Evolutionary conservation across 2,113 vertebrate species (phyloP).

Genomic region (Sander lucioperca): DNA sequence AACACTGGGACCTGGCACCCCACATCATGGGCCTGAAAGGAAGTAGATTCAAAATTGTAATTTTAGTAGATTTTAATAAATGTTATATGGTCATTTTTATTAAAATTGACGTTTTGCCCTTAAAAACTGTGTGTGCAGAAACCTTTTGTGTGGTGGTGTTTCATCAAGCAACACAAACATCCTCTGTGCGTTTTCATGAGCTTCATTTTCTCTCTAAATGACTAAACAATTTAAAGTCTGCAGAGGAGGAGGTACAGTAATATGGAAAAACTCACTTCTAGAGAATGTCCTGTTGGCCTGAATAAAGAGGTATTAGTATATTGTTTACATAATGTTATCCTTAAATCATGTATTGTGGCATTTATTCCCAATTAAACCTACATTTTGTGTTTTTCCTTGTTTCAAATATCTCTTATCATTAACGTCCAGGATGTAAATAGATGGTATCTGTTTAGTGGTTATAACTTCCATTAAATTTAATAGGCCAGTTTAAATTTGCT

Average conservation of each 20-base stretch:
- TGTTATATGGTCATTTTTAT: constrained; percentile 88
- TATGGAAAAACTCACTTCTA: not conserved
- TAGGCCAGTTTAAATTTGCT: not conserved
- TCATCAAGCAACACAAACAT: not conserved
- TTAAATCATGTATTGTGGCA: constrained; percentile 14
- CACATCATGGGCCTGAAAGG: constrained; percentile 68
- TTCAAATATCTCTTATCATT: not conserved
- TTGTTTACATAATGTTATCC: constrained; percentile 10
- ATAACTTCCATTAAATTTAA: not conserved
- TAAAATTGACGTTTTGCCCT: constrained; percentile 86
- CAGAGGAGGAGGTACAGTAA: not conserved
- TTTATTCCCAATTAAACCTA: constrained; percentile 11
- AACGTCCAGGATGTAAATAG: not conserved
- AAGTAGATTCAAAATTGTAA: constrained; percentile 81
- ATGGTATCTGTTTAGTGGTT: not conserved
- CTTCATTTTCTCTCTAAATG: not conserved
- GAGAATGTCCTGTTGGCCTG: not conserved
- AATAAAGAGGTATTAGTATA: not conserved
- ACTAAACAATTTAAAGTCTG: not conserved
- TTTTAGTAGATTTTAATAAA: constrained; percentile 89
- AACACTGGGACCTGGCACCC: constrained; percentile 75
- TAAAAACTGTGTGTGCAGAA: constrained; percentile 3
- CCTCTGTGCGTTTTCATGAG: not conserved
- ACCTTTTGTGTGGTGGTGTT: constrained; percentile 16
- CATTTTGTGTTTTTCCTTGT: not conserved